Base-by-base conservation (phyloP, 1,140 invertebrate genomes). In the Eumaeus atala region DNA sequence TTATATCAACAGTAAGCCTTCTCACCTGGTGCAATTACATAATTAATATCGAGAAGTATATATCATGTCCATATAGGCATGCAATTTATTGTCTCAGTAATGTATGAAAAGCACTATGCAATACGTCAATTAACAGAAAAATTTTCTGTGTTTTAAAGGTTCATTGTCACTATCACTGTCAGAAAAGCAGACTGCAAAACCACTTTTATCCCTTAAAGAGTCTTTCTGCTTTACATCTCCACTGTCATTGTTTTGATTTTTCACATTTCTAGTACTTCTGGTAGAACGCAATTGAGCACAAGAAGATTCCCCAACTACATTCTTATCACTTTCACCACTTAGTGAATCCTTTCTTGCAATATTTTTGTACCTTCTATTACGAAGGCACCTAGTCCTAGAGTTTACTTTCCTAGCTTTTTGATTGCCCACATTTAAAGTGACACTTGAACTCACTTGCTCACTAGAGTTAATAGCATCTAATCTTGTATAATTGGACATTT, bases 161-260 rank as follows among this genome's bases (percentile, higher is more conserved):
- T 74, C 74, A 73, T 59, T 70, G 21, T 84, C 82, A 61, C 76
- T 73, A 47, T 83, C 83, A 74, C 78, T 86, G 57, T 86, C 83
- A 4, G 80, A 81, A 54, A 86, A 86, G 51, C 80, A 86, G 6
- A 72, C 71, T 9, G 74, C 61, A 61, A 77, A 86, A 35, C 80
- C 83, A 69, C 79, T 84, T 58, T 72, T 79, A 55, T 84, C 74
- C 53, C 78, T 61, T 36, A 69, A 54, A 1, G 67, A 70, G 59
- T 74, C 69, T 42, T 54, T 67, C 18, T 57, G 58, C 12, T 50
- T 44, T 21, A 62, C 65, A 14, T 64, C 56, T 56, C 58, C 60
- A 17, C 14, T 17, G 3, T 14, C 40, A 44, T 44, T 51, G 54
- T 51, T 33, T 48, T 28, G 40, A 56, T 53, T 64, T 62, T 14